These are phyloP conservation scores for Gobionotothen gibberifrons DNA, from an alignment of 2,797 vertebrate species.

Conservation along the genomic window DNA sequence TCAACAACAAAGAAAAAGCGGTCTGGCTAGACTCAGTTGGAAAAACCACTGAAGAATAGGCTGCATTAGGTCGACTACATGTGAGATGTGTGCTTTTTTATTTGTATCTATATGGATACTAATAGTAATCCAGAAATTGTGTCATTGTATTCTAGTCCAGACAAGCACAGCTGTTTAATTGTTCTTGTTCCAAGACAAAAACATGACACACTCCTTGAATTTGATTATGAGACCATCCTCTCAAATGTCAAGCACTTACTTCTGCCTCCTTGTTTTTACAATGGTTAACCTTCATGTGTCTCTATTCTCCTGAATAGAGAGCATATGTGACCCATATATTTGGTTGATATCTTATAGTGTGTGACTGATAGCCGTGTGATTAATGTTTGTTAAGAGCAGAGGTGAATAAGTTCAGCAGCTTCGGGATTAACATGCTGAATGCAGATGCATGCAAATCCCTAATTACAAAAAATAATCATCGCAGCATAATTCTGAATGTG, in stretches of 20 bases:
- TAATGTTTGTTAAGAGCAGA: neutral
- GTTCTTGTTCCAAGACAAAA: constrained; percentile 28
- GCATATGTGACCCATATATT: constrained; percentile 33
- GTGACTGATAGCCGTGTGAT: constrained; percentile 17
- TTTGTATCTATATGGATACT: constrained; percentile 6
- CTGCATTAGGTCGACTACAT: neutral
- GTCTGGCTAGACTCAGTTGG: constrained; percentile 4
- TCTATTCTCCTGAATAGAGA: constrained; percentile 18
- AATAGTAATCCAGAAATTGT: constrained; percentile 10
- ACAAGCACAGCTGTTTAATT: constrained; percentile 7
- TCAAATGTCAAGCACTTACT: constrained; percentile 55
- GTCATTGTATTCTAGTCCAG: constrained; percentile 1
- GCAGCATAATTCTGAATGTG: constrained; percentile 40
- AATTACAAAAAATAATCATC: constrained; percentile 55
- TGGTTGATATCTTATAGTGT: constrained; percentile 38
- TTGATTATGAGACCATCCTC: constrained; percentile 47
- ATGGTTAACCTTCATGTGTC: constrained; percentile 35
- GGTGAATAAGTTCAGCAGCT: constrained; percentile 14
- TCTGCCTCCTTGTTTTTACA: constrained; percentile 21
- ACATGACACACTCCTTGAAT: constrained; percentile 23
- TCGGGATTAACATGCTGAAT: constrained; percentile 42
- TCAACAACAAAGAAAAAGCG: neutral
- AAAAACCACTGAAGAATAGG: constrained; percentile 8
- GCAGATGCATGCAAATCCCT: constrained; percentile 50
- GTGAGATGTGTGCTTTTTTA: constrained; percentile 7